phyloP scores from a whole-genome alignment of 2,113 vertebrate genomes.

The Uria lomvia region DNA sequence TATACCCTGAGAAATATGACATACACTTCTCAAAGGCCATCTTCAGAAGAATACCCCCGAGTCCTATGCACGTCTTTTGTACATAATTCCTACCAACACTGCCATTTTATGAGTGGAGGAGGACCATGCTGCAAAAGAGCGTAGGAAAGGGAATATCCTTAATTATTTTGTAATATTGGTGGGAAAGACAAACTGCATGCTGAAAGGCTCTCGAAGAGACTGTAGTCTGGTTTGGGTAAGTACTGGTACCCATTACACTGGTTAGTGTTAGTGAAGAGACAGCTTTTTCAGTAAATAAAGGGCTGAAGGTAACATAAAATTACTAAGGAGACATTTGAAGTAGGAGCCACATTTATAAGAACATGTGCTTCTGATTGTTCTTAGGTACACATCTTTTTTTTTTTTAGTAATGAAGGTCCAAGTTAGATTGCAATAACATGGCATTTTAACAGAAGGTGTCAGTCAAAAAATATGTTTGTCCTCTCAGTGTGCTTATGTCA shows the following conservation, averaged over 20 bases:
- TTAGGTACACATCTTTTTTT: neutral
- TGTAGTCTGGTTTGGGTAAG: neutral
- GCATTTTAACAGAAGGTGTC: neutral
- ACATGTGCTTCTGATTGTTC: neutral
- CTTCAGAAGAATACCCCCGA: neutral
- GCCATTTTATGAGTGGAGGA: neutral
- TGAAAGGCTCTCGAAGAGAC: neutral
- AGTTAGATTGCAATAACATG: neutral
- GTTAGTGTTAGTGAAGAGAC: neutral
- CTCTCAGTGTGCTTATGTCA: neutral
- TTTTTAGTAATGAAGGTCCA: neutral
- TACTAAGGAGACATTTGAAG: neutral
- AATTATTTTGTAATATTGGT: neutral
- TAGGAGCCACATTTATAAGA: neutral
- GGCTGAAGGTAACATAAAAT: neutral
- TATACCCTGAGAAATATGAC: neutral
- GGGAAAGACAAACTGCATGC: neutral
- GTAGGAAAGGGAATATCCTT: neutral
- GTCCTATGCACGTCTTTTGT: accelerated
- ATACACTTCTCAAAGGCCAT: neutral
- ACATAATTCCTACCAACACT: neutral
- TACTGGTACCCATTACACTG: neutral
- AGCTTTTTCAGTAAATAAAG: neutral
- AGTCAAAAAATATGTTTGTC: neutral
- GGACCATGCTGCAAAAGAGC: neutral